Evolutionary conservation across 2,888 invertebrate genomes (phyloP).

Genomic region (Rambutsinella grinnellia): DNA sequence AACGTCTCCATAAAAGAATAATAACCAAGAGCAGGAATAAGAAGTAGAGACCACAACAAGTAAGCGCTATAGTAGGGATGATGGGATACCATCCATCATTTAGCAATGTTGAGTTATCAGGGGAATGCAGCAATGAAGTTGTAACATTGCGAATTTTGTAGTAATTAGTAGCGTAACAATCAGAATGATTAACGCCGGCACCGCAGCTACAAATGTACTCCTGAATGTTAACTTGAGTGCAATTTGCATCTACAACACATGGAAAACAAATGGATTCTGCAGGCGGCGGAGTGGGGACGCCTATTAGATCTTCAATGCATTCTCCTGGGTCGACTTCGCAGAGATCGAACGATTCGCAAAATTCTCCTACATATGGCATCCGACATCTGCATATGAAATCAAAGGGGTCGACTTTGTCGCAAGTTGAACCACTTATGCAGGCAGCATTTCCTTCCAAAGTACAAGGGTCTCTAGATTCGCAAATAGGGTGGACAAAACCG

Average conservation of each 20-base stretch:
- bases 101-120: neutral
- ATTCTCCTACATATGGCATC: constrained; percentile 31
- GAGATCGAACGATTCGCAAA: constrained; percentile 45
- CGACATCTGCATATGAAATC: constrained; percentile 50
- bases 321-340: constrained; percentile 48
- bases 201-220: constrained; percentile 27
- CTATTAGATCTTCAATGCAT: constrained; percentile 46
- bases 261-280: constrained; percentile 28
- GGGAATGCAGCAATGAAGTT: neutral
- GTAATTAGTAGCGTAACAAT: constrained; percentile 5
- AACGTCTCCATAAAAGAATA: constrained; percentile 9
- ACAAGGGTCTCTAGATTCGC: constrained; percentile 35
- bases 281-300: neutral
- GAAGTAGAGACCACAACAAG: constrained; percentile 23
- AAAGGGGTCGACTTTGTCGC: constrained; percentile 17
- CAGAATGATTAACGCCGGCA: constrained; percentile 22
- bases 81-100: constrained; percentile 25
- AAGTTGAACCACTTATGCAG: constrained; percentile 51
- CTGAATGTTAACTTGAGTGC: constrained; percentile 18
- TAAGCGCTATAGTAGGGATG: constrained; percentile 35
- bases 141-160: neutral
- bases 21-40: constrained; percentile 20
- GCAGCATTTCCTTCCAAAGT: constrained; percentile 12
- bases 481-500: constrained; percentile 29
- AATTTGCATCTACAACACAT: constrained; percentile 29